Evolutionary conservation across 2,888 invertebrate genomes (phyloP).

Genomic region (Doris montereyensis): DNA sequence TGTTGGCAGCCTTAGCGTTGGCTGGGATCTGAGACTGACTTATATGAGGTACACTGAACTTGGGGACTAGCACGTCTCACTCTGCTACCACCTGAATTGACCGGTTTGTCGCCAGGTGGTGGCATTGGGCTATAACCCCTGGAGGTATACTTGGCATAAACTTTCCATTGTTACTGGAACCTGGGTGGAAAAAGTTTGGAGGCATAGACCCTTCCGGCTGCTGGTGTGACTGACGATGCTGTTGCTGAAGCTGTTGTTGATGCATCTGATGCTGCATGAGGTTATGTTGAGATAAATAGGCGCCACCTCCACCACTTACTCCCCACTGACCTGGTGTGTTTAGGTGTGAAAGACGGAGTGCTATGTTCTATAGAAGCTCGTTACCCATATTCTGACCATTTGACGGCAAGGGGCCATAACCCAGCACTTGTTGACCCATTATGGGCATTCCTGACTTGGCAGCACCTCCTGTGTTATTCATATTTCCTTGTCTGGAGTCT

Average conservation of each 20-base stretch:
- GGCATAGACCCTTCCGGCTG: background rate
- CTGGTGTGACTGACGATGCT: background rate
- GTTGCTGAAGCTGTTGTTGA: conserved; percentile 29
- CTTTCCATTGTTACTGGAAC: too few species aligned
- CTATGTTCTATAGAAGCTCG: too few species aligned
- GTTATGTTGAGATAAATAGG: conserved; percentile 41
- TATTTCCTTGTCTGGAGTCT: background rate
- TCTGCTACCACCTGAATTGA: conserved; percentile 4
- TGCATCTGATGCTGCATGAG: conserved; percentile 40
- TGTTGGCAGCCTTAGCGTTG: conserved; percentile 60
- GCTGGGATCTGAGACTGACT: conserved; percentile 71
- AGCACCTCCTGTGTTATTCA: background rate
- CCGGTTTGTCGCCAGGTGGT: conserved; percentile 33
- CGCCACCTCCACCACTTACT: conserved; percentile 23
- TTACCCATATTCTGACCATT: too few species aligned
- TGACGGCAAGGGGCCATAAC: too few species aligned
- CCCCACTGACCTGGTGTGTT: too few species aligned
- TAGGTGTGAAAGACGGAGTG: too few species aligned
- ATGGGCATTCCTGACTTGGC: background rate
- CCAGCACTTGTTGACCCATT: too few species aligned
- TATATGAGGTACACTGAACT: conserved; percentile 71
- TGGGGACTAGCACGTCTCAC: conserved; percentile 60
- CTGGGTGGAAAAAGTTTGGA: background rate
- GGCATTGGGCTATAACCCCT: conserved; percentile 42
- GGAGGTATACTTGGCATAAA: too few species aligned